A percentile compares a stretch with the other conserved stretches of the same genome.
phyloP scores from a whole-genome alignment of 1,140 invertebrate genomes.

The Papilio xuthus region DNA sequence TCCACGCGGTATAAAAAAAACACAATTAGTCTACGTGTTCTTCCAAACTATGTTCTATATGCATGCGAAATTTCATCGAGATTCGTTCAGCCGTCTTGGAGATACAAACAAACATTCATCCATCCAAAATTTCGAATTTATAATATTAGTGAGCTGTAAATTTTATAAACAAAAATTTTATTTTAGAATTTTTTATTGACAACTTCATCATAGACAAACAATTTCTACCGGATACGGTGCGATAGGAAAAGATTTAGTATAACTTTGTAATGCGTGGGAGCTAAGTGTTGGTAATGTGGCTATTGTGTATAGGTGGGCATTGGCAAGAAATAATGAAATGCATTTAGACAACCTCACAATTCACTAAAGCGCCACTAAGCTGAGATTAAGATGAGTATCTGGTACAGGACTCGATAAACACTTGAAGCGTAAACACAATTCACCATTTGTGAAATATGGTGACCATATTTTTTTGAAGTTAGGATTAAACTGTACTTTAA shows the following conservation, averaged over 20 bases:
- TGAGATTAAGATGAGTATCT: conserved; percentile 75
- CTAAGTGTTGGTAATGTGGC: conserved; percentile 49
- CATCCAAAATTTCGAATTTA: too few relatives aligned
- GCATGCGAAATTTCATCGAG: too few relatives aligned
- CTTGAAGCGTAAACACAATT: conserved; percentile 72
- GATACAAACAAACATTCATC: too few relatives aligned
- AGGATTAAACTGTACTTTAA: neutral
- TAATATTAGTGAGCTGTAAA: too few relatives aligned
- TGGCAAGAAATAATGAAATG: conserved; percentile 44
- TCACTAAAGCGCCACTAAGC: conserved; percentile 65
- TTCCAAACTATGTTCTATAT: too few relatives aligned
- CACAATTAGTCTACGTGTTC: too few relatives aligned
- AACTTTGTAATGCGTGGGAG: conserved; percentile 64
- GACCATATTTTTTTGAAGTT: neutral
- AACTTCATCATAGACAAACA: conserved; percentile 27
- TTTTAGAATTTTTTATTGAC: neutral
- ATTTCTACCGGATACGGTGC: conserved; percentile 57
- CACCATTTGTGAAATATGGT: conserved; percentile 46
- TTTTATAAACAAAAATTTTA: neutral
- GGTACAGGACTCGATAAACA: conserved; percentile 67
- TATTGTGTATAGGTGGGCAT: conserved; percentile 69
- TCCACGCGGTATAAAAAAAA: too few relatives aligned
- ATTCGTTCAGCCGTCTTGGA: too few relatives aligned
- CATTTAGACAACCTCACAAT: conserved; percentile 67
- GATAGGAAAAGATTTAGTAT: conserved; percentile 57